phyloP scores from a whole-genome alignment of 2,797 vertebrate species.

The Chelonia mydas region DNA sequence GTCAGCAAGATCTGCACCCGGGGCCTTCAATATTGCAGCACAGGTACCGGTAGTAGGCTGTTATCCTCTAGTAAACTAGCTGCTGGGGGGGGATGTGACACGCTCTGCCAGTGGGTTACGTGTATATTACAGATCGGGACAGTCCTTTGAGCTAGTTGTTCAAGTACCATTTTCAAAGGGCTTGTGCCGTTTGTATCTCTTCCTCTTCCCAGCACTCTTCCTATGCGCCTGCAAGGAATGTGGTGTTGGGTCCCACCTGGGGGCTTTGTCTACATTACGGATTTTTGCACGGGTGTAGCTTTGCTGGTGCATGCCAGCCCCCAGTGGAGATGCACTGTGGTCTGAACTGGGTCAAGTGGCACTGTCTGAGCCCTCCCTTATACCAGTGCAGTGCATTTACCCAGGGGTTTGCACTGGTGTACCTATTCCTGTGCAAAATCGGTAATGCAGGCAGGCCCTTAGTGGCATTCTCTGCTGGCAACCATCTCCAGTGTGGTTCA shows the following conservation, averaged over 20 bases:
- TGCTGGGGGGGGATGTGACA: no score
- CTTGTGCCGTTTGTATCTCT: background rate
- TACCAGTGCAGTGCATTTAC: background rate
- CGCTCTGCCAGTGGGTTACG: no score
- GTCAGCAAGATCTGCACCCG: no score
- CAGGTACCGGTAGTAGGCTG: no score
- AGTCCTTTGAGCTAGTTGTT: rapidly evolving
- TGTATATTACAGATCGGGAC: no score
- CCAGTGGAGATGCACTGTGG: background rate
- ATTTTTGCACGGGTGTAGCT: background rate
- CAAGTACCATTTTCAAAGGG: rapidly evolving
- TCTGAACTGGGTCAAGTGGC: background rate
- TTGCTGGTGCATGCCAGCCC: rapidly evolving
- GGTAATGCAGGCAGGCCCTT: background rate
- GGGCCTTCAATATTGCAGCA: no score
- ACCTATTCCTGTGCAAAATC: background rate
- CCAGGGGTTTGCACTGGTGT: background rate
- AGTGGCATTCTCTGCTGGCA: background rate
- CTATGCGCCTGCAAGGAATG: rapidly evolving
- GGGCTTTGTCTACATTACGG: background rate
- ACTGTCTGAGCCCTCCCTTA: background rate
- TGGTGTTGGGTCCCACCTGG: rapidly evolving
- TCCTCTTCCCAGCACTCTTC: background rate
- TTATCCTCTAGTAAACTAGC: no score
- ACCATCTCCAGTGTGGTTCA: background rate